Conservation (phyloP, 2,113 vertebrate species). For the Prunella himalayana region DNA sequence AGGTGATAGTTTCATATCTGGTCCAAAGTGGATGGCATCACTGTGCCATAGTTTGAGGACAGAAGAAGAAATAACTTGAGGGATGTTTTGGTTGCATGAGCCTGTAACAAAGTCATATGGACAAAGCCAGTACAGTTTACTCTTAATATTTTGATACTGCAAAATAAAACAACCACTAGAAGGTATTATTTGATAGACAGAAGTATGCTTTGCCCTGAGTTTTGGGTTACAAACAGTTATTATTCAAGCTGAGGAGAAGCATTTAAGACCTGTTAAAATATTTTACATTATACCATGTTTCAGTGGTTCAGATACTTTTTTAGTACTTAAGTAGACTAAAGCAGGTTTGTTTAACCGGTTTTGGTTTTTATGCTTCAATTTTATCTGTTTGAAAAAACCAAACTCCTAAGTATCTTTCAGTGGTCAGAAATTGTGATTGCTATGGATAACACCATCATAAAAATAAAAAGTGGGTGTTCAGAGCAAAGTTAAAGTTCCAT, state of each 20-base stretch:
- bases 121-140: not conserved
- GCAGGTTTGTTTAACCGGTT: not conserved
- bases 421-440: not conserved
- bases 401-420: not conserved
- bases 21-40: not conserved
- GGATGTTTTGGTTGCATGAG: not conserved
- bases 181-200: not conserved
- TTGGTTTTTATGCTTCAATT: not conserved
- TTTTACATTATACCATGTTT: not conserved
- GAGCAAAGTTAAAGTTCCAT: not conserved
- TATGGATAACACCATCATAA: not conserved
- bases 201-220: not conserved
- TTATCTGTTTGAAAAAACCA: not conserved
- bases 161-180: not conserved
- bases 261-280: not conserved
- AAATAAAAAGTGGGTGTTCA: not conserved
- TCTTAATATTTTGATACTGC: not conserved
- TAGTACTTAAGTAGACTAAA: not conserved
- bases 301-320: not conserved
- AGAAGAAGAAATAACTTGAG: not conserved
- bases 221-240: not conserved
- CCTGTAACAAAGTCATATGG: not conserved
- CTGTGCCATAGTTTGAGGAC: not conserved
- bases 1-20: not conserved
- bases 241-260: not conserved